Evolutionary conservation across 2,888 invertebrate genomes (phyloP).

Genomic region (Bugulina stolonifera): DNA sequence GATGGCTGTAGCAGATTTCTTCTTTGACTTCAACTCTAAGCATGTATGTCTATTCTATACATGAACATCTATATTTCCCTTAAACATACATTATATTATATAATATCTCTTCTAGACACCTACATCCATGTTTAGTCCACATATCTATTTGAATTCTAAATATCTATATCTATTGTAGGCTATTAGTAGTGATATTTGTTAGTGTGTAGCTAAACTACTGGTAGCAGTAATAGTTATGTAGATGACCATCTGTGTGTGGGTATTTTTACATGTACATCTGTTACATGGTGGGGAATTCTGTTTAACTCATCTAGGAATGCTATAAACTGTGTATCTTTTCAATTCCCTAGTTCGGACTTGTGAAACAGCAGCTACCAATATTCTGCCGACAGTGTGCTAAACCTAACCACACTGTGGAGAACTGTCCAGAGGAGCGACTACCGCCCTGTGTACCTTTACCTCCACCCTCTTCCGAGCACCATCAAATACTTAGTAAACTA

Average conservation of each 20-base stretch:
- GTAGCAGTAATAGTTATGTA: no score
- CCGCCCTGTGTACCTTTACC: slow-evolving; percentile 53
- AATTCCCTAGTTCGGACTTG: not conserved
- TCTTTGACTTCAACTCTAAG: not conserved
- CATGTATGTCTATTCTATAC: slow-evolving; percentile 26
- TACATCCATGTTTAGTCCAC: no score
- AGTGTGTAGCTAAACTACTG: no score
- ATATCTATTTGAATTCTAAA: no score
- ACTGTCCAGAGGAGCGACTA: slow-evolving; percentile 56
- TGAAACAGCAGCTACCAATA: slow-evolving; percentile 44
- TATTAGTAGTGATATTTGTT: no score
- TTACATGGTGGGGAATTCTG: no score
- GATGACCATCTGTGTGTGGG: no score
- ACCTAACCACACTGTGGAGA: slow-evolving; percentile 55
- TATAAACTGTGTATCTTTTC: no score
- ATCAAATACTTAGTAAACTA: slow-evolving; percentile 42
- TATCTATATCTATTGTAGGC: no score
- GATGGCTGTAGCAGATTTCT: not conserved
- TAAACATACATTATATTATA: not conserved
- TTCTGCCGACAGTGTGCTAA: slow-evolving; percentile 56
- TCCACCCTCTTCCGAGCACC: slow-evolving; percentile 35
- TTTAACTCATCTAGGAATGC: no score
- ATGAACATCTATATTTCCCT: not conserved
- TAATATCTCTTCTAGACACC: no score
- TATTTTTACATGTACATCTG: no score